Base-by-base conservation (phyloP, 23 tunicate genomes). In the Oikopleura vanhoeffeni region DNA sequence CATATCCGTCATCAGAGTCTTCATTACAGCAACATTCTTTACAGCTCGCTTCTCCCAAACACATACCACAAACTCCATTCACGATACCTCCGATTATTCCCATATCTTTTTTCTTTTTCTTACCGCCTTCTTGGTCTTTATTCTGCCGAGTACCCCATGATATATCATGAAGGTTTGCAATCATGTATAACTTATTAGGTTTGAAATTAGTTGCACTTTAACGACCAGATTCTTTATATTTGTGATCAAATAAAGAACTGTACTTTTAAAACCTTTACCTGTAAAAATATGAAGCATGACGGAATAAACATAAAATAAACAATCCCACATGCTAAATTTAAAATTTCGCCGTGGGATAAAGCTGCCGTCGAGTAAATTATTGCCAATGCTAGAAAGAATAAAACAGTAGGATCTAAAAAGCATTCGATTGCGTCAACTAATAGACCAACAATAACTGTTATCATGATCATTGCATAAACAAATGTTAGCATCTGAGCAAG, bases 371-470 rank as follows among this genome's bases (percentile, higher is more conserved):
- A 90, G 76, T 95, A 95, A 87, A 95, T 57, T 3, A 90, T 87
- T 13, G 89, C 88, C 90, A 95, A 83, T 83, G 94, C 84, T 0
- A 90, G 76, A 88, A 89, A 87, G 76, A 95, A 95, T 41, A 95
- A 41, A 33, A 76, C 84, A 86, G 88, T 95, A 2, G 99, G 99
- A 57, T 90, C 91, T n/a, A 90, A 86, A 34, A 95, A 39, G 39
- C 84, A 94, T 90, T 91, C 8, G 83, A 79, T 67, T 2, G 49
- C 57, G 49, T 83, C 84, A 39, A 40, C 98, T 4, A 94, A 40
- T 40, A 94, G 88, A 0, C 98, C 94, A n/a, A 94, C 91, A 0
- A 94, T 41, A 0, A 94, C 98, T 2, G 91, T 91, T 91, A 94
- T 88, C 98, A 94, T 94, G 39, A 94, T 88, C 84, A 94, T 83